Evolutionary conservation across 1,140 invertebrate genomes (phyloP), one percentile per base, ranked within the genome.

Genomic region (Antheraea mylitta): DNA sequence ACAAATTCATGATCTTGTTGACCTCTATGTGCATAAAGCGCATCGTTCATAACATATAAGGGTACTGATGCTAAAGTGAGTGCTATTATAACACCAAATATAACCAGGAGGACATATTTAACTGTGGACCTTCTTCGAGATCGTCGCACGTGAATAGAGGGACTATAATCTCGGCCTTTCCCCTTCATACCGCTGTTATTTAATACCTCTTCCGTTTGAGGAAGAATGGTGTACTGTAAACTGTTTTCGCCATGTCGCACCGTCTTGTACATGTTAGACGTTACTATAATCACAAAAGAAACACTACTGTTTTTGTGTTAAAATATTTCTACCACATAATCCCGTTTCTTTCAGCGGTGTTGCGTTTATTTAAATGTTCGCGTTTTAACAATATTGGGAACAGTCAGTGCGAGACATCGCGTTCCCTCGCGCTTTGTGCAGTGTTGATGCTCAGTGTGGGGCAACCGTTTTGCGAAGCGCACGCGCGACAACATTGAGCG

Each of bases 221-320:
- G 95, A 48, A 96, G 88, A 74, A 96, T 96, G 53, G 95, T 95
- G 82, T 96, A 96, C 76, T 96, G 95, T 75, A 96, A 92, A 78
- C 95, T 95, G 76, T 95, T 95, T 80, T 96, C 95, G 42, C 95
- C 95, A 81, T 95, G 95, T 68, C 95, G 86, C 79, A 96, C 95
- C 62, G 95, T 96, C 92, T 96, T 96, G 87, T 96, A 96, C 95
- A 96, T 95, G 76, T 93, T 77, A 77, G 75, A 65, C 64, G 74
- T 58, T 71, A 37, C 73, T 75, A 73, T 67, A 76, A 71, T 73
- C 75, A 81, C 78, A 70, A 80, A 80, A 81, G 73, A 80, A 87
- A 80, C 84, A 89, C 85, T 87, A 87, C 79, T 64, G 19, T 73
- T 69, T 68, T 74, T 81, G 73, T 68, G 19, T 68, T 78, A 76